Conservation (phyloP, 2,797 vertebrate species). For the Sparidentex hasta region DNA sequence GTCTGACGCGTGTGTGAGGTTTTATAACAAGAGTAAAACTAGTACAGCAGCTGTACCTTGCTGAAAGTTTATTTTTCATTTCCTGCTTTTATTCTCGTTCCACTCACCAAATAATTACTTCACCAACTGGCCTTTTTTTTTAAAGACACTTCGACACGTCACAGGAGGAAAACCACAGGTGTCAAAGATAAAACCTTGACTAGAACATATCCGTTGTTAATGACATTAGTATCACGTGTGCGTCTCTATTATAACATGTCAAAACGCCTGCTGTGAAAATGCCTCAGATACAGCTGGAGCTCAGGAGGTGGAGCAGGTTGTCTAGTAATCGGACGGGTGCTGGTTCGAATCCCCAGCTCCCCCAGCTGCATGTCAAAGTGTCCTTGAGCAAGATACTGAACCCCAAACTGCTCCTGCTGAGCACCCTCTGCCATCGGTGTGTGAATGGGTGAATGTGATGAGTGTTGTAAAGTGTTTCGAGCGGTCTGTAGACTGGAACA, state of each 20-base stretch:
- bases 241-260: neutral
- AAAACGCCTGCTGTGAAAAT: neutral
- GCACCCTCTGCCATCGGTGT: too few relatives aligned
- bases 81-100: neutral
- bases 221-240: neutral
- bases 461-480: too few relatives aligned
- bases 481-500: neutral
- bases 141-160: neutral
- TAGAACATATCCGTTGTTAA: too few relatives aligned
- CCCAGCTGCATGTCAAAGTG: too few relatives aligned
- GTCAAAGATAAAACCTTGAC: neutral
- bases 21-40: slow-evolving; percentile 5
- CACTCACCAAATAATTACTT: neutral
- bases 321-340: too few relatives aligned
- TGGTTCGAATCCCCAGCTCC: too few relatives aligned
- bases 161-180: neutral
- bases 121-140: neutral
- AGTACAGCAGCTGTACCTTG: neutral
- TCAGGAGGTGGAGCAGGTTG: too few relatives aligned
- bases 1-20: too few relatives aligned
- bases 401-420: too few relatives aligned
- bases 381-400: too few relatives aligned
- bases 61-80: neutral
- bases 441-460: too few relatives aligned
- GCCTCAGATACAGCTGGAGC: too few relatives aligned